Percentiles rank a stretch among this genome's conserved stretches.
Evolutionary conservation across 1,140 invertebrate genomes (phyloP).

Genomic region (Euura saliciscinereae): DNA sequence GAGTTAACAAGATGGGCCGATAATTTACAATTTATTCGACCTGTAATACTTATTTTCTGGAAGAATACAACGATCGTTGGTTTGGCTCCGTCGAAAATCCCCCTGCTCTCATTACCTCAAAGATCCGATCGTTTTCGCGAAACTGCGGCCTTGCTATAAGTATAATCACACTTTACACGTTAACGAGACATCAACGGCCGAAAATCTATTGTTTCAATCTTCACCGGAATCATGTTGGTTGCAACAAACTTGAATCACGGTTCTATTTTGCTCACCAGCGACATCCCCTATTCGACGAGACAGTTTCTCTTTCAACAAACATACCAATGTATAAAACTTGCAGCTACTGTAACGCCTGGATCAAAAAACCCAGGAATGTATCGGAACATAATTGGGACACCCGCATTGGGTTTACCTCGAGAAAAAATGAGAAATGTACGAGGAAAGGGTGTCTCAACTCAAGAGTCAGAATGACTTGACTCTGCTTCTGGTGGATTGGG

Average conservation of each 20-base stretch:
- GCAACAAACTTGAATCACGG: no score
- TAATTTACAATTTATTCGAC: slow-evolving; percentile 23
- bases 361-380: background rate
- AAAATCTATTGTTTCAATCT: no score
- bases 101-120: background rate
- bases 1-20: slow-evolving; percentile 42
- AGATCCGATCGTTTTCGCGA: background rate
- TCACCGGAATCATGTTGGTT: no score
- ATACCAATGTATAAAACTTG: background rate
- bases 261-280: background rate
- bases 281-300: background rate
- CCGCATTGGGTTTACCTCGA: background rate
- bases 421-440: background rate
- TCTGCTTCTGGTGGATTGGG: slow-evolving; percentile 44
- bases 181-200: no score
- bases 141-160: no score
- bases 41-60: slow-evolving; percentile 27
- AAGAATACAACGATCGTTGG: background rate
- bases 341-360: background rate
- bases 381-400: background rate
- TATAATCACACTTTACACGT: background rate
- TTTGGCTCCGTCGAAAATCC: background rate
- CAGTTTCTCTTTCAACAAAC: background rate
- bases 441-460: slow-evolving; percentile 21
- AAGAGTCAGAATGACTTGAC: slow-evolving; percentile 57